Evolutionary conservation across 2,888 invertebrate genomes (phyloP), one percentile per base, ranked within the genome.

Genomic region (Nomada goodeniana): DNA sequence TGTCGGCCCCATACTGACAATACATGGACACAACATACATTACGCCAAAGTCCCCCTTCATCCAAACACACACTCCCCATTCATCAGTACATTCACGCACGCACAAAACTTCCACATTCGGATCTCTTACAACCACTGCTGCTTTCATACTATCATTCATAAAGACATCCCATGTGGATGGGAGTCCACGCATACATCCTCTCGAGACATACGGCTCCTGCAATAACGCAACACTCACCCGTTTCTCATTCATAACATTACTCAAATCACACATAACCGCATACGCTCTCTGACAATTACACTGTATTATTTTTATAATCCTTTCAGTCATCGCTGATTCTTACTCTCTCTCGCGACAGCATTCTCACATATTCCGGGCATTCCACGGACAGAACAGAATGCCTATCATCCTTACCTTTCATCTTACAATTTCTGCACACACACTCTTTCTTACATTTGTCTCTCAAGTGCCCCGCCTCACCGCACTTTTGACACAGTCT

Each of bases 241-340:
- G 2, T 0, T 15, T 1, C 4, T 59, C 47, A 23, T 2, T 44
- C n/a, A 69, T 59, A 2, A 69, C 55, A 11, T 2, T 26, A 5
- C 44, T 26, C 42, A 68, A 4, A 18, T 75, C 65, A 65, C 74
- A 53, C 44, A 70, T 64, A 0, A 70, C 79, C 0, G 15, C 53
- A 60, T 70, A 74, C 36, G 70, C 42, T 13, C 60, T 2, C 26
- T 69, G 74, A 44, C 65, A 79, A 13, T 79, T 79, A 50, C 50
- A 50, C 50, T 50, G 7, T 0, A 20, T 20, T 20, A 59, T 10
- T 2, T 10, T 47, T 0, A 65, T 0, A 5, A 1, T 0, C 2
- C 0, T 0, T 0, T 36, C 15, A 65, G 20, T 59, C 65, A 59
- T 47, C 13, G 0, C 42, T 23, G 9, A 74, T 57, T 20, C 65